phyloP scores from a whole-genome alignment of 2,113 vertebrate species.

The Rhinogobius similis region DNA sequence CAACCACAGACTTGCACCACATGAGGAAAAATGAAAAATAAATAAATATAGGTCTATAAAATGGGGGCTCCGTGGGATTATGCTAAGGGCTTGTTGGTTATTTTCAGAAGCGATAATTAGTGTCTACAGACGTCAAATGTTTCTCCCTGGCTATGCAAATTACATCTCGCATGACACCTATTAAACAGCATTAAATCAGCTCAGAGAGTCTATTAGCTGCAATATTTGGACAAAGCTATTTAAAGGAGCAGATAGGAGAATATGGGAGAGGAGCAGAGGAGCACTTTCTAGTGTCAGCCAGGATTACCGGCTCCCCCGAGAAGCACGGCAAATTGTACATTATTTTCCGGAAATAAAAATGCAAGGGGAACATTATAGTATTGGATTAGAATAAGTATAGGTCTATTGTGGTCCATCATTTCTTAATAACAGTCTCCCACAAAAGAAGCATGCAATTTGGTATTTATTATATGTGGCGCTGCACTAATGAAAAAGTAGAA shows the following conservation, averaged over 20 bases:
- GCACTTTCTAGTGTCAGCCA: conserved; percentile 23
- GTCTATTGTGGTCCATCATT: conserved; percentile 7
- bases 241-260: conserved; percentile 35
- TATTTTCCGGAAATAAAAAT: conserved; percentile 15
- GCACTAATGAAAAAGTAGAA: conserved; percentile 10
- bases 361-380: background rate
- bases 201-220: conserved; percentile 53
- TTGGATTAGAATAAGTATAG: conserved; percentile 11
- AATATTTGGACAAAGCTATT: conserved; percentile 40
- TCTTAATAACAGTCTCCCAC: conserved; percentile 2
- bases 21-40: conserved; percentile 17
- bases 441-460: conserved; percentile 2
- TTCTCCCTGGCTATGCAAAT: conserved; percentile 45
- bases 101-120: conserved; percentile 67
- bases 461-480: conserved; percentile 9
- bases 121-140: conserved; percentile 39
- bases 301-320: conserved; percentile 9
- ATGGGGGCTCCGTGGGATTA: conserved; percentile 22
- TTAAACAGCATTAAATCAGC: conserved; percentile 59
- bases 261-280: background rate
- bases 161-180: conserved; percentile 61
- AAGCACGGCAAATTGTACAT: conserved; percentile 10
- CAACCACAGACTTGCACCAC: conserved; percentile 34
- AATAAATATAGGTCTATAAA: background rate
- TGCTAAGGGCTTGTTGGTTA: conserved; percentile 51